phyloP scores from a whole-genome alignment of 2,797 vertebrate genomes.

The Zalophus californianus region DNA sequence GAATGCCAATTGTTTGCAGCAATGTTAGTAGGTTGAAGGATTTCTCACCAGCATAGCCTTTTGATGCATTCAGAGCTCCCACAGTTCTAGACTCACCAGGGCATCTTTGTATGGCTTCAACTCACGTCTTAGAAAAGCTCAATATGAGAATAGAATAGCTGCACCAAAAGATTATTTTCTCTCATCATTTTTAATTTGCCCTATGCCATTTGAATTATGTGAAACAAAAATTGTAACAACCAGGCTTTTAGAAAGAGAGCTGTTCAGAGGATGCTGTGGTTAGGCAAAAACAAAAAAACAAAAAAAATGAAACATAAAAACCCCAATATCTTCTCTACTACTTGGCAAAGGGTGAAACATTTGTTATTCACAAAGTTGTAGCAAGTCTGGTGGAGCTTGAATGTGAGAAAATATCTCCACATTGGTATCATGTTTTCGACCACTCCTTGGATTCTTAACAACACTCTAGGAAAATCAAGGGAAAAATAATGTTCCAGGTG shows the following conservation, averaged over 20 bases:
- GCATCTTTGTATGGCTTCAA: neutral
- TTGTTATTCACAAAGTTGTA: neutral
- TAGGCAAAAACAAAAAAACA: neutral
- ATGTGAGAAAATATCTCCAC: neutral
- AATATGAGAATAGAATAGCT: neutral
- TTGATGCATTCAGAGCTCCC: neutral
- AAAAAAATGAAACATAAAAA: neutral
- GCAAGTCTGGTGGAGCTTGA: neutral
- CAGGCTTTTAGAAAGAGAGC: neutral
- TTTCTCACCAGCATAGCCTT: neutral
- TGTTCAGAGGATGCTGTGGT: neutral
- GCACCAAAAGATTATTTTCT: neutral
- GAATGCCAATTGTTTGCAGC: neutral
- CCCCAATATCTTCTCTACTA: neutral
- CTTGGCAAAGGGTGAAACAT: neutral
- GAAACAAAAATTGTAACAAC: neutral
- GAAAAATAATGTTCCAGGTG: neutral
- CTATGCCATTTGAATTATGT: neutral
- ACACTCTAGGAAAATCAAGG: neutral
- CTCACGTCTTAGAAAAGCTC: neutral
- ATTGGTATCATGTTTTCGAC: neutral
- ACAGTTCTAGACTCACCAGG: neutral
- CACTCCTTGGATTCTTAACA: neutral
- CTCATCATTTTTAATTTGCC: neutral
- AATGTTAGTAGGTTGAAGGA: neutral